Base-by-base conservation (phyloP, 2,113 vertebrate species). In the Paralichthys olivaceus region DNA sequence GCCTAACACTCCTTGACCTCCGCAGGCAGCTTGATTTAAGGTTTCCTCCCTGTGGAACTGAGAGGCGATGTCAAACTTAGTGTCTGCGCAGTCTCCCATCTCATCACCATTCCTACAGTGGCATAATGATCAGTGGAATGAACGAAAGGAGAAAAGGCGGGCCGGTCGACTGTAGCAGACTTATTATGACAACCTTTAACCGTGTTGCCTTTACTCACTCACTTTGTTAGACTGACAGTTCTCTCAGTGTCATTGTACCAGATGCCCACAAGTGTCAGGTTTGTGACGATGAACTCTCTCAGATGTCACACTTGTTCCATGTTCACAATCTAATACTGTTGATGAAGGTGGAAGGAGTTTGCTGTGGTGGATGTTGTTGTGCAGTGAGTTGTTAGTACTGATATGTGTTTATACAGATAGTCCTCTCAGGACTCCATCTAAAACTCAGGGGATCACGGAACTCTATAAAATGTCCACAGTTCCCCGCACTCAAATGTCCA, bases 61-160 rank as follows among this genome's bases (percentile, higher is more conserved):
- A 86, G 83, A 86, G 85, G 63, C 63, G 58, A 81, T 79, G 86
- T 92, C 86, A 89, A 72, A 89, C 74, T 71, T n/a, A n/a, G 19
- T 82, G 62, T 85, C 85, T 84, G 53, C 73, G 65, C 66, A 22
- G 25, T 54, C 66, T 76, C 67, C 65, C 53, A 43, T 72, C 67
- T 66, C 77, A 69, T 88, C 74, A 71, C 62, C 29, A 60, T 84
- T 81, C 72, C 54, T 64, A 29, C 58, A 19, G 66, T 62, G 67
- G 77, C 83, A 79, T 79, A 62, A 89, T 79, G 75, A 89, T 70
- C 80, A 75, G 61, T 7, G 45, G 63, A 70, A 83, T 80, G 79
- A 91, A 66, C 54, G 70, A 56, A 79, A 68, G 34, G 64, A 67
- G 49, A 53, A n/a, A n/a, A 53, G 49, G 56, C 59, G 68, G 56